These are phyloP conservation scores for Hipposideros armiger DNA, from an alignment of 2,113 vertebrate species.

Conservation along the genomic window DNA sequence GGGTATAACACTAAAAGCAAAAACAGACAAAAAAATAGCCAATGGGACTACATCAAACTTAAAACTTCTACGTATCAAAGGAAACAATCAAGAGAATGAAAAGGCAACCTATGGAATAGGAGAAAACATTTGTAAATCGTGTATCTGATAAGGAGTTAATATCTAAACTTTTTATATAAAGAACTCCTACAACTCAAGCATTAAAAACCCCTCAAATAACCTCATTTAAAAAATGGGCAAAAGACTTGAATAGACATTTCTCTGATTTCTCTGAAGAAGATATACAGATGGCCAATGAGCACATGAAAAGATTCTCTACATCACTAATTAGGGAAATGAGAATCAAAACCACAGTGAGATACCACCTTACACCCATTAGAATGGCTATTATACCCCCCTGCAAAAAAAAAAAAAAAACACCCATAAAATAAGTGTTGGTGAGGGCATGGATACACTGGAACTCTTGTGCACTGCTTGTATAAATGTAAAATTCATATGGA, in stretches of 20 bases:
- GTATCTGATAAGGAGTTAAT: not conserved
- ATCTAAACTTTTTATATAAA: slow-evolving; percentile 3
- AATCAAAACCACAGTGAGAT: not conserved
- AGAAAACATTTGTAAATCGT: not conserved
- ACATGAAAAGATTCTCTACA: not conserved
- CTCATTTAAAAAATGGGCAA: not conserved
- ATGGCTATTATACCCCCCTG: not conserved
- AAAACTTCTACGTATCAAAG: not conserved
- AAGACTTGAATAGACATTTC: not conserved
- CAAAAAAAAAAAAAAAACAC: not conserved
- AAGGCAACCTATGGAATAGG: not conserved
- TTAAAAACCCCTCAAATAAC: not conserved
- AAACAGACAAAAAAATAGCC: not conserved
- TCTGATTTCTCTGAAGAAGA: not conserved
- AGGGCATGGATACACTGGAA: not conserved
- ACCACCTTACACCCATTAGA: not conserved
- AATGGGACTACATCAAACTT: not conserved
- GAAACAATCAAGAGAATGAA: not conserved
- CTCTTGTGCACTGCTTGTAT: not conserved
- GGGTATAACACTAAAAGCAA: not conserved
- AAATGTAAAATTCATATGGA: not conserved
- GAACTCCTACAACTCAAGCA: not conserved
- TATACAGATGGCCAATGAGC: not conserved
- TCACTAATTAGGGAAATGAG: not conserved
- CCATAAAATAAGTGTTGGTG: not conserved